Conservation (phyloP, 2,113 vertebrate genomes). For the Rhinogobius similis region DNA sequence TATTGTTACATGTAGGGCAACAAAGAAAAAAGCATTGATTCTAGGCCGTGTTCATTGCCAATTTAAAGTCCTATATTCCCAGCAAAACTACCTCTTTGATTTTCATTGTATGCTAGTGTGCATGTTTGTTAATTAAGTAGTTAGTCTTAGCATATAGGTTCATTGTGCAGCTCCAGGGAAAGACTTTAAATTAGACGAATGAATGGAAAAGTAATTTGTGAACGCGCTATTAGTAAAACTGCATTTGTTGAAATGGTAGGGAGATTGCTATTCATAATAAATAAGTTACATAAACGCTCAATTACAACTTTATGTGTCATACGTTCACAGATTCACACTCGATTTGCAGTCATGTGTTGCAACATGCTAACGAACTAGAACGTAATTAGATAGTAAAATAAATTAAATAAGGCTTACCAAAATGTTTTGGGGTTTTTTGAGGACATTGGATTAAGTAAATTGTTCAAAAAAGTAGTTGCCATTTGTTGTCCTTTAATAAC, state of each 20-base stretch:
- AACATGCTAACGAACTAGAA: neutral
- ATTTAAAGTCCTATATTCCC: neutral
- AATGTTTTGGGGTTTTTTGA: neutral
- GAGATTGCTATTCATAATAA: neutral
- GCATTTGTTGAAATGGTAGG: neutral
- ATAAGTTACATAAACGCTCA: neutral
- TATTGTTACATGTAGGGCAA: conserved; percentile 51
- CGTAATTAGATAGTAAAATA: neutral
- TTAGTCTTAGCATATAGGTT: neutral
- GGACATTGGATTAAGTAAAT: neutral
- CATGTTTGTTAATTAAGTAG: neutral
- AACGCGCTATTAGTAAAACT: neutral
- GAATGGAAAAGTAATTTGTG: neutral
- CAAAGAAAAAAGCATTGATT: conserved; percentile 13
- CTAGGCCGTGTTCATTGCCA: neutral
- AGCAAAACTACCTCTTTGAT: neutral
- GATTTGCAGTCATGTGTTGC: neutral
- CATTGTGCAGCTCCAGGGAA: neutral
- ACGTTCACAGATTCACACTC: neutral
- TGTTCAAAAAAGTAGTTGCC: neutral
- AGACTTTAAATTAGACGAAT: neutral
- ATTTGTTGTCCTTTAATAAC: neutral
- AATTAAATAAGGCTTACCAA: no score
- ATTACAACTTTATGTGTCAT: neutral
- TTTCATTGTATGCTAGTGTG: neutral